These are phyloP conservation scores for Eubasilissa splendida DNA, from an alignment of 2,888 invertebrate genomes.

Conservation along the genomic window DNA sequence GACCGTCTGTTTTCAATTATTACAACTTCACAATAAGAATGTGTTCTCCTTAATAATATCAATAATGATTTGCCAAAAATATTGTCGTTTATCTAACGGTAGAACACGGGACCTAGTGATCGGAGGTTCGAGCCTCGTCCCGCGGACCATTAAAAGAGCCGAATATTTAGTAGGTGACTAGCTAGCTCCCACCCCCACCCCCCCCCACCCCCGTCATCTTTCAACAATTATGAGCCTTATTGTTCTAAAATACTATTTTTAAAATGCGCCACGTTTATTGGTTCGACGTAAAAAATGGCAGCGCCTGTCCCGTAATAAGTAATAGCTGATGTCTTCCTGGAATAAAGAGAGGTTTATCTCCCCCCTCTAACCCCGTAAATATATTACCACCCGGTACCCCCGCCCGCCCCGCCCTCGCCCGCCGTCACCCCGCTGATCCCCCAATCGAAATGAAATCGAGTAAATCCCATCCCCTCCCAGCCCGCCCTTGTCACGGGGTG, in stretches of 20 bases:
- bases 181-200: background rate
- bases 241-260: background rate
- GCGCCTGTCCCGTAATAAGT: background rate
- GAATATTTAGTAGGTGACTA: no score
- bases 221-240: no score
- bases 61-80: no score
- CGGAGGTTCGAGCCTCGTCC: no score
- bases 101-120: no score
- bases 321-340: constrained; percentile 1
- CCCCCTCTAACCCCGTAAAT: background rate
- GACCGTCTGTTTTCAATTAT: no score
- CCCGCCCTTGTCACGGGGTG: constrained; percentile 5
- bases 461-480: constrained; percentile 26
- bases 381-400: constrained; percentile 15
- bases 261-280: constrained; percentile 12
- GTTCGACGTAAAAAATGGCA: constrained; percentile 32
- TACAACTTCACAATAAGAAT: no score
- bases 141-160: no score
- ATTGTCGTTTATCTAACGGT: no score
- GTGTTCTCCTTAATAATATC: no score
- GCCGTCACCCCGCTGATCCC: constrained; percentile 20
- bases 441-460: constrained; percentile 48
- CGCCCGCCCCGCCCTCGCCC: background rate
- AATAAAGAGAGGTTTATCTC: constrained; percentile 26
- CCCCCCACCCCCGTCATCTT: no score